These are phyloP conservation scores for Erethizon dorsatum DNA, from an alignment of 2,797 vertebrate genomes.

Conservation along the genomic window DNA sequence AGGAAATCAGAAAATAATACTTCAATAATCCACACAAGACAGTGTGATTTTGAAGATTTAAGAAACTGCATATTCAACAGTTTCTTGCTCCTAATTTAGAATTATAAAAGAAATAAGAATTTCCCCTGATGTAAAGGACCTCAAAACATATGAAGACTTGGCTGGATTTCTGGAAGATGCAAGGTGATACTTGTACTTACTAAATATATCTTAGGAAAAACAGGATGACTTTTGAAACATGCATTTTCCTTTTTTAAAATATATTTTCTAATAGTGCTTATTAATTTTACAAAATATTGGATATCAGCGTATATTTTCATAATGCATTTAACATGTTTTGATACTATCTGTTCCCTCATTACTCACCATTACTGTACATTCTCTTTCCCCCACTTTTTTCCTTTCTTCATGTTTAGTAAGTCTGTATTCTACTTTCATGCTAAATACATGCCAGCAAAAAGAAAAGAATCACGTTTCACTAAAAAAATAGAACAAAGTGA, in stretches of 20 bases:
- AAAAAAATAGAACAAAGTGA: slow-evolving; percentile 36
- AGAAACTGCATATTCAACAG: background rate
- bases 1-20: background rate
- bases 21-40: slow-evolving; percentile 5
- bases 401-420: background rate
- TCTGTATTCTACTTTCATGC: background rate
- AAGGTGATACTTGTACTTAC: background rate
- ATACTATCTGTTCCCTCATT: background rate
- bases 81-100: background rate
- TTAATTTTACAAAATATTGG: background rate
- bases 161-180: background rate
- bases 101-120: slow-evolving; percentile 40
- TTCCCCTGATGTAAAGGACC: background rate
- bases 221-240: background rate
- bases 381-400: background rate
- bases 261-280: background rate
- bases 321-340: background rate
- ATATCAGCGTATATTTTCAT: background rate
- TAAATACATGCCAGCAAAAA: slow-evolving; percentile 22
- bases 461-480: slow-evolving; percentile 49
- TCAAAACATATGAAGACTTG: background rate
- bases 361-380: background rate
- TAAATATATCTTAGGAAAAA: background rate
- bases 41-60: background rate
- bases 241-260: background rate